Evolutionary conservation across 2,113 vertebrate species (phyloP).

Genomic region (Anthoscopus minutus): DNA sequence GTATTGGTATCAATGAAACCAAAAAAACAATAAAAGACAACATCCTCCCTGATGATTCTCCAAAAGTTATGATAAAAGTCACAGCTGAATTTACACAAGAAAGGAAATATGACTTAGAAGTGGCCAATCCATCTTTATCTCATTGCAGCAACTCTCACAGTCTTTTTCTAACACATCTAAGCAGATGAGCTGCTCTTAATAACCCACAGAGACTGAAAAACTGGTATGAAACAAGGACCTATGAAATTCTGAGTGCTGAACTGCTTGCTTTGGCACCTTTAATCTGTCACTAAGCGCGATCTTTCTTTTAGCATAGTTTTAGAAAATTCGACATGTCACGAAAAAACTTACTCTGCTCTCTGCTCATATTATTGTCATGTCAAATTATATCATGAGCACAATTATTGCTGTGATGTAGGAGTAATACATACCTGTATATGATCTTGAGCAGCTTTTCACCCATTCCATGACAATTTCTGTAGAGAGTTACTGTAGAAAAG

Average conservation of each 20-base stretch:
- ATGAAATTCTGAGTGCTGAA: slow-evolving; percentile 4
- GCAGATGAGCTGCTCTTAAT: neutral
- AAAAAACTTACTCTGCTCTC: neutral
- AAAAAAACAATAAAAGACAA: neutral
- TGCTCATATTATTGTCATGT: neutral
- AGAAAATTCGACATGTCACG: neutral
- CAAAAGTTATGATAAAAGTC: slow-evolving; percentile 35
- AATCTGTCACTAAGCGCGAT: accelerated
- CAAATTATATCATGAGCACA: neutral
- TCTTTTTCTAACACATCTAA: slow-evolving; percentile 14
- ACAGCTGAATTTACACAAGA: slow-evolving; percentile 45
- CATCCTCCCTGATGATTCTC: neutral
- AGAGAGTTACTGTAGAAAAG: neutral
- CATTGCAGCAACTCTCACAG: neutral
- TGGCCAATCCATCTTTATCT: slow-evolving; percentile 45
- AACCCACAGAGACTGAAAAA: neutral
- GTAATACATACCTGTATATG: neutral
- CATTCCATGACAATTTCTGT: neutral
- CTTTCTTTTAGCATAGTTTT: neutral
- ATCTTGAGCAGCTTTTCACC: neutral
- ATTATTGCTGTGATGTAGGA: neutral
- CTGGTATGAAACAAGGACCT: neutral
- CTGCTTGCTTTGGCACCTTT: neutral
- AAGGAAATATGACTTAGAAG: slow-evolving; percentile 49
- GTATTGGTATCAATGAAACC: slow-evolving; percentile 33